Evolutionary conservation across 1,140 invertebrate species (phyloP), one percentile per base, ranked within the genome.

Genomic region (Trichomalopsis sarcophagae): DNA sequence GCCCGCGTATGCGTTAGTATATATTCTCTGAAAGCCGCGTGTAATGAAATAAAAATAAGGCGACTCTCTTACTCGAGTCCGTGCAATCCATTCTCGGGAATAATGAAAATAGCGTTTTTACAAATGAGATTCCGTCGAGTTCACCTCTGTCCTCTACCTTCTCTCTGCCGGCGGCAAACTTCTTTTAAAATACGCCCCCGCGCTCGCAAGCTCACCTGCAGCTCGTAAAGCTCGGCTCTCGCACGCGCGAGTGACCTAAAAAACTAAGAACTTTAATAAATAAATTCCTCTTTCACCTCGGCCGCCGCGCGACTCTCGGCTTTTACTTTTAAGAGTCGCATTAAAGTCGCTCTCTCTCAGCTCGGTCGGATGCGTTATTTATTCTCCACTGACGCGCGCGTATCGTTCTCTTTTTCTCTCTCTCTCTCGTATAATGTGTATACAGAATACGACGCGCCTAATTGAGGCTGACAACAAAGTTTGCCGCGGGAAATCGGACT

Each of bases 51-150:
- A 74, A 33, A 74, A 40, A 36, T 17, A 73, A 73, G 40, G 27
- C 69, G 14, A 6, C 69, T 73, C 47, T 81, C 33, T 84, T 76
- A 9, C 68, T 80, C 23, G 81, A 44, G 50, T 68, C 62, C 33
- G 21, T 69, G 21, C 5, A 82, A 75, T 50, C 73, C 74, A 86
- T 87, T 89, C 90, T 85, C 27, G 87, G 89, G 2, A 86, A 82
- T 82, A 73, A 81, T 84, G 66, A 85, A 77, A 36, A 83, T 74
- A 55, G 84, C 44, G 47, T 23, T 44, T 73, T 81, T 81, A 81
- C 40, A 81, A 74, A 81, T 74, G 80, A 73, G 69, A 73, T 73
- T 81, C 55, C 17, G 13, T 13, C 47, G 14, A 62, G 55, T 62
- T 27, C 27, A 27, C 73, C 27, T 50, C 69, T 74, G 30, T n/a